Percentiles rank a stretch among this genome's conserved stretches.
These are phyloP conservation scores for Crypturellus undulatus DNA, from an alignment of 2,113 vertebrate genomes.

Conservation along the genomic window DNA sequence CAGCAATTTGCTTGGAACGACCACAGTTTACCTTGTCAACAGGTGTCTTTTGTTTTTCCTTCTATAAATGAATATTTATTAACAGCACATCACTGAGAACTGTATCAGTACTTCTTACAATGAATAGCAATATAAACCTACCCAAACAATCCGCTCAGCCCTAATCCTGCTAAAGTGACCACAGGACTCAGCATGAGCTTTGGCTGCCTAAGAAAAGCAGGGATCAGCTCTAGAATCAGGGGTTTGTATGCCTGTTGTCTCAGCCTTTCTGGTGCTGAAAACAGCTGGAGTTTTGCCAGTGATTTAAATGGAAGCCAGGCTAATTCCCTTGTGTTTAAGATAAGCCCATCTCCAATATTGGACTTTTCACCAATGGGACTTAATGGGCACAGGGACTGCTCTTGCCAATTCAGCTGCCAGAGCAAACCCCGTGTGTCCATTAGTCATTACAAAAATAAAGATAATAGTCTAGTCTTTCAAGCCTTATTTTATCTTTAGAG, in stretches of 20 bases:
- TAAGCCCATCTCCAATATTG: conserved; percentile 17
- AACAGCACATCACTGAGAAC: background rate
- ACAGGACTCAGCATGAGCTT: conserved; percentile 49
- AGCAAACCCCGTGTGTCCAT: background rate
- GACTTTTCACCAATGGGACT: conserved; percentile 7
- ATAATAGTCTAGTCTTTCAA: background rate
- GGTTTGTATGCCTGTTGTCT: conserved; percentile 52
- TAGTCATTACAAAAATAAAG: background rate
- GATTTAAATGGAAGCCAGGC: conserved; percentile 25
- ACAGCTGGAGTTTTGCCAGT: conserved; percentile 45
- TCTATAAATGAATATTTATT: conserved; percentile 21
- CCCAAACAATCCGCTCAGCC: conserved; percentile 25
- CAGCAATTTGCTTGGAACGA: conserved; percentile 18
- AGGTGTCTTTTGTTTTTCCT: conserved; percentile 11
- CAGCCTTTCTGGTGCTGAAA: conserved; percentile 19
- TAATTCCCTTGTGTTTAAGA: conserved; percentile 50
- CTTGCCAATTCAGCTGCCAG: background rate
- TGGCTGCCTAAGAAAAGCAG: conserved; percentile 10
- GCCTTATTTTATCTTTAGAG: background rate
- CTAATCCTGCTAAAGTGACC: conserved; percentile 62
- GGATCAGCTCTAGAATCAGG: conserved; percentile 39
- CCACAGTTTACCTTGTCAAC: conserved; percentile 46
- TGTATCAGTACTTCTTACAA: conserved; percentile 14
- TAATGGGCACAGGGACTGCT: background rate
- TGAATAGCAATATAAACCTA: conserved; percentile 30